A percentile compares a stretch with the other conserved stretches of the same genome.
Conservation (phyloP, 2,888 invertebrate species). For the Nemoura dubitans region DNA sequence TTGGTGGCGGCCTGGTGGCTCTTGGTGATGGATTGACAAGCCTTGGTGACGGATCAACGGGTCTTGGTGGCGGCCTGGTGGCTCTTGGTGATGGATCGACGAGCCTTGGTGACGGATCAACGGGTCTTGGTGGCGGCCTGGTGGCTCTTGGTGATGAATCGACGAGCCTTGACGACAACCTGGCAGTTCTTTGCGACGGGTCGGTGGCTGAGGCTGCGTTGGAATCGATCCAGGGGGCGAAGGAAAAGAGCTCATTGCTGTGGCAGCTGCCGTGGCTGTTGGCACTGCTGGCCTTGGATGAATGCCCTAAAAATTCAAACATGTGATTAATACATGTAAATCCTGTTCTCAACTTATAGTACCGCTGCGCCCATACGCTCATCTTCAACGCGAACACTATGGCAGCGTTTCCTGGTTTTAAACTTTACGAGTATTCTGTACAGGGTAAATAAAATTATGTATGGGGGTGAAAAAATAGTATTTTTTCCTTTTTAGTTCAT, state of each 20-base stretch:
- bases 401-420: no score
- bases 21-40: no score
- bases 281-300: conserved; percentile 28
- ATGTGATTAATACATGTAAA: neutral
- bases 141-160: neutral
- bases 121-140: neutral
- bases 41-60: no score
- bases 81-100: no score
- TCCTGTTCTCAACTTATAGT: neutral
- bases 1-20: no score
- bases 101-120: neutral
- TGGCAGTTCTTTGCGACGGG: neutral
- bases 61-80: no score
- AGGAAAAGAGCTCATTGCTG: neutral
- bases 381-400: no score
- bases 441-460: no score
- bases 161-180: neutral
- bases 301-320: conserved; percentile 16
- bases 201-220: neutral
- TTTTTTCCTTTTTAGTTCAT: no score
- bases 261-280: conserved; percentile 32
- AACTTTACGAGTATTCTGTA: no score
- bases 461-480: no score
- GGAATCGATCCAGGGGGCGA: neutral
- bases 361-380: no score